These are phyloP conservation scores for Steinernema feltiae DNA, from an alignment of 1,140 invertebrate genomes.

Conservation along the genomic window DNA sequence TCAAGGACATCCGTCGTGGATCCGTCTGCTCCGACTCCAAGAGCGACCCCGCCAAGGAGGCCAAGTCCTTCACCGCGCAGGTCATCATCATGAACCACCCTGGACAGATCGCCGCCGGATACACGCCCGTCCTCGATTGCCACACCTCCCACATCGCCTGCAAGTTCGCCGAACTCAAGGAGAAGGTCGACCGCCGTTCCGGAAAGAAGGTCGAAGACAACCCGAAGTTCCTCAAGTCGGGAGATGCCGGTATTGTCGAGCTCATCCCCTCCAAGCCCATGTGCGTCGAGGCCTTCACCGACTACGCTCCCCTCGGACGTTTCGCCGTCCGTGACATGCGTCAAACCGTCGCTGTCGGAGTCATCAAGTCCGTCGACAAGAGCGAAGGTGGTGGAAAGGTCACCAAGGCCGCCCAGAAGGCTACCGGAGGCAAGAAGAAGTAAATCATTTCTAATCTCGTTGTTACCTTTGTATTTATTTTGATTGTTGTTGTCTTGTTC, in stretches of 20 bases:
- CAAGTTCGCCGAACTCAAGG: slow-evolving; percentile 93
- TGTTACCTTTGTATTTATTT: slow-evolving; percentile 40
- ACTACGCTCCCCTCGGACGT: slow-evolving; percentile 92
- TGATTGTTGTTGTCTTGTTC: not conserved
- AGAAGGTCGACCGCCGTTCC: slow-evolving; percentile 93
- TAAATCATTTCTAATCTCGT: slow-evolving; percentile 10
- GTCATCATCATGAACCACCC: slow-evolving; percentile 95
- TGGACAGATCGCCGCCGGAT: slow-evolving; percentile 90
- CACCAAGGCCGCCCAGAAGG: slow-evolving; percentile 95
- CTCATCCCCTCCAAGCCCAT: slow-evolving; percentile 88
- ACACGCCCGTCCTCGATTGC: slow-evolving; percentile 93
- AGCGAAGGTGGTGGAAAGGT: slow-evolving; percentile 77
- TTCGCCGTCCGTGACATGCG: slow-evolving; percentile 99
- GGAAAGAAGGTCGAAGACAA: slow-evolving; percentile 65
- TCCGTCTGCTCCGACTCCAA: slow-evolving; percentile 96
- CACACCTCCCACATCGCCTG: slow-evolving; percentile 97
- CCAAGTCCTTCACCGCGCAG: slow-evolving; percentile 82
- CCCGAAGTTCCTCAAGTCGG: slow-evolving; percentile 76
- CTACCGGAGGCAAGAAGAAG: slow-evolving; percentile 61
- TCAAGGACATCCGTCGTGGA: slow-evolving; percentile 92
- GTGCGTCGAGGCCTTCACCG: slow-evolving; percentile 93
- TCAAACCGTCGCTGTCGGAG: slow-evolving; percentile 96
- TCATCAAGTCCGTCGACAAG: slow-evolving; percentile 65
- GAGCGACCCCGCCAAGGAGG: slow-evolving; percentile 82
- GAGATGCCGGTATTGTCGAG: slow-evolving; percentile 83